phyloP scores from a whole-genome alignment of 2,888 invertebrate genomes.

The Eubasilissa splendida region DNA sequence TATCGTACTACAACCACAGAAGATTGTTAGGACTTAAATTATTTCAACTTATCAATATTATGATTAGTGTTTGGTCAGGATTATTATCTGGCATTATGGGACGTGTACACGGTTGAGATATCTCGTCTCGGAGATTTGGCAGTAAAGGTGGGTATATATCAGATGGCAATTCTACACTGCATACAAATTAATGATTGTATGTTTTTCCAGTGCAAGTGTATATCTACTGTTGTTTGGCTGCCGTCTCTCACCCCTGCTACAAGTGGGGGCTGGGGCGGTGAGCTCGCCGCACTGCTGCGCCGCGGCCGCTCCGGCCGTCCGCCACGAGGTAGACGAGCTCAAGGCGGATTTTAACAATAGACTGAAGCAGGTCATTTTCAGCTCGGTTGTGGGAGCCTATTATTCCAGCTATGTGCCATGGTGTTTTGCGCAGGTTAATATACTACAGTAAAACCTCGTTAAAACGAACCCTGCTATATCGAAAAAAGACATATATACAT shows the following conservation, averaged over 20 bases:
- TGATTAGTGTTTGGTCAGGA: no score
- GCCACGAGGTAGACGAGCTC: conserved; percentile 89
- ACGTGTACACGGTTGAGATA: no score
- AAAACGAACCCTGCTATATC: no score
- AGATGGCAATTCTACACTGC: no score
- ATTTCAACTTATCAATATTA: no score
- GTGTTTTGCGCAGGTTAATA: conserved; percentile 86
- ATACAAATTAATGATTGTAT: not conserved
- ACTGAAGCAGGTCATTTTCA: conserved; percentile 90
- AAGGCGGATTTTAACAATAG: conserved; percentile 91
- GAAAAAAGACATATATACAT: no score
- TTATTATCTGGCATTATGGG: no score
- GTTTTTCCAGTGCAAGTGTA: conserved; percentile 76
- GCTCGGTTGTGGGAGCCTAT: conserved; percentile 88
- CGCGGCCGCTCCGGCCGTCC: conserved; percentile 78
- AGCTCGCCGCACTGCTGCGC: conserved; percentile 83
- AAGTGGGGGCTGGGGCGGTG: conserved; percentile 73
- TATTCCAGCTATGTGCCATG: conserved; percentile 92
- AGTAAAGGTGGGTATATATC: no score
- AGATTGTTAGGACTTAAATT: no score
- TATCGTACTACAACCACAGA: no score
- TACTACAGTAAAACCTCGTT: no score
- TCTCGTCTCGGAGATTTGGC: no score
- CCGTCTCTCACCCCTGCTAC: conserved; percentile 83
- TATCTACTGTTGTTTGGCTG: conserved; percentile 89